Evolutionary conservation across 2,113 vertebrate species (phyloP), one percentile per base, ranked within the genome.

Genomic region (Thymallus thymallus): DNA sequence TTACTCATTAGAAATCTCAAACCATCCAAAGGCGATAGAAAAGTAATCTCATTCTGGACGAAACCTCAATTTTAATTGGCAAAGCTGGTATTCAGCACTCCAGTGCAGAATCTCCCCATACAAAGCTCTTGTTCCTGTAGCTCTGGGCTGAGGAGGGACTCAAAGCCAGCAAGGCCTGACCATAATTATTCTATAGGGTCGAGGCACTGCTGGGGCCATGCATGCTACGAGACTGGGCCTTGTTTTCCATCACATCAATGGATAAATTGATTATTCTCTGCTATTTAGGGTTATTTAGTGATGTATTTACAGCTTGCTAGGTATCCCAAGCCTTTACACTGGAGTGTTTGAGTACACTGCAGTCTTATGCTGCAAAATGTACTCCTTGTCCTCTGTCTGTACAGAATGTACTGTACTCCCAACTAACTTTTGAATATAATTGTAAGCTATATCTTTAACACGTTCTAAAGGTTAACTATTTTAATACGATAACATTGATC

Each of bases 291-390:
- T n/a, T n/a, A n/a, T n/a, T n/a, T 46, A 77, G 69, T 18, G 41
- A 66, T 69, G 63, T 60, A 77, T 66, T 41, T 71, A 69, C n/a
- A 58, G 60, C 60, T 60, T 61, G 51, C 45, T 41, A 51, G 56
- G 56, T 29, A 23, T 72, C 62, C 55, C 72, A 51, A 72, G 76
- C 77, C 72, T 63, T 68, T 66, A 26, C 75, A 55, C 74, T 82
- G 63, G 45, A 5, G 45, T 4, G 30, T 74, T 64, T 74, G 60
- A 80, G 74, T 68, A 77, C 62, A 76, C 68, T 45, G 48, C 77
- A 79, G 64, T 62, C 23, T 10, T 45, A 68, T 68, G 23, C 35
- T 29, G 65, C 29, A 56, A 65, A 63, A 4, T 4, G 23, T 24
- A 41, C 35, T 41, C 9, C 35, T 41, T 9, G 7, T 41, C 35